phyloP scores from a whole-genome alignment of 1,140 invertebrate genomes.

The Nasonia longicornis region DNA sequence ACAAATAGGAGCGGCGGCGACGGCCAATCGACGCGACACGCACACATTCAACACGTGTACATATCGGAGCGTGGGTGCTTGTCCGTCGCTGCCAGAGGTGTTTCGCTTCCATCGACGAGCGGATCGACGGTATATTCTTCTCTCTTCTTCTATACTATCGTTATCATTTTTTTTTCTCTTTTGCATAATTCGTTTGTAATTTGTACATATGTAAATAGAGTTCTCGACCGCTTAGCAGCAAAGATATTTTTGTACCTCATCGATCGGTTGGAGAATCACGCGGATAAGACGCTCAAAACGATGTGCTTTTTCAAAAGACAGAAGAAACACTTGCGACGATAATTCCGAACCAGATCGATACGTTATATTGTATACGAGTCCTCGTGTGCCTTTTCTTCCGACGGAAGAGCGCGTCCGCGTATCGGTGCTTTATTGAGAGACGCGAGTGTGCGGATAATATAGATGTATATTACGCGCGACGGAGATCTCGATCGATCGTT shows the following conservation, averaged over 20 bases:
- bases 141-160: neutral
- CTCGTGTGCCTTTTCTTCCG: conserved; percentile 19
- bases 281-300: neutral
- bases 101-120: neutral
- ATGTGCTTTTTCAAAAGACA: neutral
- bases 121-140: neutral
- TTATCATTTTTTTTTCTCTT: neutral
- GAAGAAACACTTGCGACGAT: too few species aligned
- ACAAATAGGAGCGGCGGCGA: neutral
- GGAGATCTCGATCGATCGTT: conserved; percentile 5
- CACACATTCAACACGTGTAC: neutral
- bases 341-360: neutral
- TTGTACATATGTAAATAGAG: conserved; percentile 51
- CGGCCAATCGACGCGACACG: conserved; percentile 8
- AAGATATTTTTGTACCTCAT: conserved; percentile 48
- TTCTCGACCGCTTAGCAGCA: conserved; percentile 34
- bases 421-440: conserved; percentile 25
- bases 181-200: conserved; percentile 40
- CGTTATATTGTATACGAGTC: neutral
- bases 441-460: neutral
- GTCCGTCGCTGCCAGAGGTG: neutral
- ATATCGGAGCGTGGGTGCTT: neutral
- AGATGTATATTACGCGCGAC: neutral
- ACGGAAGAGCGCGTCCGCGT: neutral
- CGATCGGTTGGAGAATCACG: conserved; percentile 31